phyloP scores from a whole-genome alignment of 2,888 invertebrate genomes.

The Meandrusa payeni region DNA sequence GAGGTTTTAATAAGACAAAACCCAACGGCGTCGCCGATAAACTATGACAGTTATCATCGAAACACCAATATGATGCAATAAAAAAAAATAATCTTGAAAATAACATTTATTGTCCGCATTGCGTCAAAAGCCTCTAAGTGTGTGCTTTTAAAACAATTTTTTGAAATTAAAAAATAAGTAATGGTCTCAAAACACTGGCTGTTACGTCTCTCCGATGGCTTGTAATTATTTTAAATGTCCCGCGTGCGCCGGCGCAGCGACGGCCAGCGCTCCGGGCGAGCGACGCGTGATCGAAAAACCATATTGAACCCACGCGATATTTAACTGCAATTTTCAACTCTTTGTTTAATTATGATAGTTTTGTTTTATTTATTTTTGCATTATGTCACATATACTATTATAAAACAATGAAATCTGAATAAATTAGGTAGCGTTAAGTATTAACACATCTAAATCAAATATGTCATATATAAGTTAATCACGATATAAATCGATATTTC shows the following conservation, averaged over 20 bases:
- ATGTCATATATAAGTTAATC: too few species aligned
- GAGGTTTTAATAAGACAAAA: too few species aligned
- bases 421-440: too few species aligned
- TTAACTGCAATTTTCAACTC: conserved; percentile 26
- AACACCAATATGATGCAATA: not conserved
- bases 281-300: conserved; percentile 65
- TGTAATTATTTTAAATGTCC: conserved; percentile 82
- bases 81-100: conserved; percentile 47
- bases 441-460: too few species aligned
- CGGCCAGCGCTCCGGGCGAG: conserved; percentile 56
- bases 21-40: not conserved
- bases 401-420: too few species aligned
- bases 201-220: conserved; percentile 76
- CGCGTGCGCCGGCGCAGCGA: conserved; percentile 51
- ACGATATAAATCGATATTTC: too few species aligned
- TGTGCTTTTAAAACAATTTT: conserved; percentile 69
- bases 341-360: conserved; percentile 27
- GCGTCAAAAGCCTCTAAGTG: conserved; percentile 65
- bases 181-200: conserved; percentile 79
- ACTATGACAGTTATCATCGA: conserved; percentile 3
- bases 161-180: conserved; percentile 78
- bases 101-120: conserved; percentile 57
- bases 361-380: too few species aligned
- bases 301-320: conserved; percentile 61
- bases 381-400: too few species aligned